A percentile compares a stretch with the other conserved stretches of the same genome.
These are phyloP conservation scores for Neomonachus schauinslandi DNA, from an alignment of 2,113 vertebrate species.

Conservation along the genomic window DNA sequence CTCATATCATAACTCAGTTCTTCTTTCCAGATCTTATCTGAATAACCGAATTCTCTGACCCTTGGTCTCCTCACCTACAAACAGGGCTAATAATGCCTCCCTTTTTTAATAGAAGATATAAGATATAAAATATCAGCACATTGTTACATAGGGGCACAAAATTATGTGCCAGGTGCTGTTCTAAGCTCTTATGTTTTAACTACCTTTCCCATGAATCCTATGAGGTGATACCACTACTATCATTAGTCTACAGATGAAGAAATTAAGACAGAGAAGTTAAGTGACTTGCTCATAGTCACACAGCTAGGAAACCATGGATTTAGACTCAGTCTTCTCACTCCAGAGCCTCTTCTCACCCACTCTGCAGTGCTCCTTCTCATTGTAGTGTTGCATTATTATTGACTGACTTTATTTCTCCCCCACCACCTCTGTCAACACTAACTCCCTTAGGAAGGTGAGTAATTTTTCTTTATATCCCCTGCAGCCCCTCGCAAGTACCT, in stretches of 20 bases:
- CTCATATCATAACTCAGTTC: neutral
- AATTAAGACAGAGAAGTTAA: slow-evolving; percentile 47
- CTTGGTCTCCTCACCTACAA: neutral
- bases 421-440: neutral
- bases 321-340: neutral
- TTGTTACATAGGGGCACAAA: neutral
- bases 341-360: neutral
- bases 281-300: slow-evolving; percentile 11
- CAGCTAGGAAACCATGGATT: neutral
- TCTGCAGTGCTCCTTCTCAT: neutral
- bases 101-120: neutral
- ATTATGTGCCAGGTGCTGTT: neutral
- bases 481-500: neutral
- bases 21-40: neutral
- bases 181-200: neutral
- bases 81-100: neutral
- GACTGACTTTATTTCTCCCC: neutral
- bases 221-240: neutral
- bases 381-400: neutral
- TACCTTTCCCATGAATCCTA: neutral
- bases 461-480: neutral
- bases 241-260: slow-evolving; percentile 44
- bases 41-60: neutral
- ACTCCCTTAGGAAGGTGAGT: neutral
- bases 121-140: neutral